These are phyloP conservation scores for Camponotus pennsylvanicus DNA, from an alignment of 1,140 invertebrate species.

Conservation along the genomic window DNA sequence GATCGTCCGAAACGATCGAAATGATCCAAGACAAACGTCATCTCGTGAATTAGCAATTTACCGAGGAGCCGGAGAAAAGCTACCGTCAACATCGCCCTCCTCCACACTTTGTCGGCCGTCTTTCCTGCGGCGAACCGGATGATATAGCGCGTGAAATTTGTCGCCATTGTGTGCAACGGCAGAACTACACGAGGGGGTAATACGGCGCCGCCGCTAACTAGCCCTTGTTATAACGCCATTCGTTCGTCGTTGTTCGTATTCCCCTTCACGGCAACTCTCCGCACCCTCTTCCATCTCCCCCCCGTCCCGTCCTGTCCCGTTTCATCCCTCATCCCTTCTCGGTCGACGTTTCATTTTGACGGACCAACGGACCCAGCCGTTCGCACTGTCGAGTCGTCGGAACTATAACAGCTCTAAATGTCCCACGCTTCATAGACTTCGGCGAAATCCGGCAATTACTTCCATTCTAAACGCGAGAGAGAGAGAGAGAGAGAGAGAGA, in stretches of 20 bases:
- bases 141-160: constrained; percentile 84
- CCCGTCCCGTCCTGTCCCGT: background rate
- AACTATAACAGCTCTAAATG: constrained; percentile 78
- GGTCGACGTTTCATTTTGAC: constrained; percentile 72
- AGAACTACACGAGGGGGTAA: constrained; percentile 82
- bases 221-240: constrained; percentile 84
- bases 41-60: constrained; percentile 62
- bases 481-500: background rate
- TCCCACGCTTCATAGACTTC: constrained; percentile 75
- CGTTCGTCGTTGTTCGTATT: constrained; percentile 79
- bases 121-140: constrained; percentile 72
- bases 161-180: constrained; percentile 83
- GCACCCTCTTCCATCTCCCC: background rate
- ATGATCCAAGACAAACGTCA: constrained; percentile 33
- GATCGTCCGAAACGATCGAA: background rate
- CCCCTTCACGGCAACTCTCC: constrained; percentile 37
- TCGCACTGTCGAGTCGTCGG: constrained; percentile 69
- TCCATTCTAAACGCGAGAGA: constrained; percentile 71
- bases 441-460: constrained; percentile 75
- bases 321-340: background rate
- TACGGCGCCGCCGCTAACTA: constrained; percentile 83
- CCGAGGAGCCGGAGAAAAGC: background rate
- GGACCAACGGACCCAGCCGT: constrained; percentile 48
- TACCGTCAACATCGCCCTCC: constrained; percentile 26
- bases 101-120: constrained; percentile 58